Percentiles rank a stretch among this genome's conserved stretches.
phyloP scores from a whole-genome alignment of 2,888 invertebrate species.

The Emmelina monodactyla region DNA sequence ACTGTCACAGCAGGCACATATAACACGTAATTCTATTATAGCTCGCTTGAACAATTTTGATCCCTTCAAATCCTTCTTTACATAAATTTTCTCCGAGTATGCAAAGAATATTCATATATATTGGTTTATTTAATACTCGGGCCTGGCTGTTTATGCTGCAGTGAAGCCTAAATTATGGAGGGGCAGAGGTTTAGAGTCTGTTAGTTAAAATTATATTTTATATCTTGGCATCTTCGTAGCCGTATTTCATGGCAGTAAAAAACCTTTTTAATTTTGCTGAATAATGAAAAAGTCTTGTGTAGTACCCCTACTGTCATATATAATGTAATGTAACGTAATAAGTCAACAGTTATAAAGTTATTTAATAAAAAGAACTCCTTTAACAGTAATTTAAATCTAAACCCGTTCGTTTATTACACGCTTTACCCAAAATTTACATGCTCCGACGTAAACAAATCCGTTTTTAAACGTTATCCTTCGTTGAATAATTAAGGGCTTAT shows the following conservation, averaged over 20 bases:
- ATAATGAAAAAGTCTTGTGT: too few relatives aligned
- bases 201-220: slow-evolving; percentile 4
- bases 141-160: not conserved
- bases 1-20: not conserved
- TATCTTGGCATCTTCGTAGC: too few relatives aligned
- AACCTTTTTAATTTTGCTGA: too few relatives aligned
- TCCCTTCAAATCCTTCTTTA: not conserved
- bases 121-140: slow-evolving; percentile 1
- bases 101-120: slow-evolving; percentile 1
- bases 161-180: not conserved
- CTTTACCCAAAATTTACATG: too few relatives aligned
- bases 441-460: slow-evolving; percentile 6
- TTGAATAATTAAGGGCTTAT: slow-evolving; percentile 30
- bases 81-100: not conserved
- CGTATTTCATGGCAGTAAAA: too few relatives aligned
- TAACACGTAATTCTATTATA: not conserved
- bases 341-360: too few relatives aligned
- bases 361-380: too few relatives aligned
- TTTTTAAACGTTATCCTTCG: slow-evolving; percentile 17
- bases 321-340: too few relatives aligned
- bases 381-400: too few relatives aligned
- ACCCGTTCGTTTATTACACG: too few relatives aligned
- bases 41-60: not conserved
- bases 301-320: too few relatives aligned
- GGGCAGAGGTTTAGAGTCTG: not conserved